A percentile compares a stretch with the other conserved stretches of the same genome.
phyloP scores from a whole-genome alignment of 1,140 invertebrate genomes.

The Pogonus chalceus region DNA sequence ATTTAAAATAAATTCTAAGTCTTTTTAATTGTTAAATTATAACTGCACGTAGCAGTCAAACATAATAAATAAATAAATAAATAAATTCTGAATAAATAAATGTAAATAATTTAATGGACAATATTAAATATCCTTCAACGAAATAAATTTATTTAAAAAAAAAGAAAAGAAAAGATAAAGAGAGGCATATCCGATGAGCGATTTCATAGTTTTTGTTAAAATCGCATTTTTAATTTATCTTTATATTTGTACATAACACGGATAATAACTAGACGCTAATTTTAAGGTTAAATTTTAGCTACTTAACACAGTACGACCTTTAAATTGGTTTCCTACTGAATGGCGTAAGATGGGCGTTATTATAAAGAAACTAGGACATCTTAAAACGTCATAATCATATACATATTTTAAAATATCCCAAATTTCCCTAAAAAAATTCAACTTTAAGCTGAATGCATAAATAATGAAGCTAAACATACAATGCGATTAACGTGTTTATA shows the following conservation, averaged over 20 bases:
- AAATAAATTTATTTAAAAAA: too few relatives aligned
- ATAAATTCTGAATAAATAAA: too few relatives aligned
- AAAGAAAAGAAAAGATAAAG: background rate
- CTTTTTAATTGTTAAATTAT: too few relatives aligned
- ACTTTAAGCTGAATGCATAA: conserved; percentile 7
- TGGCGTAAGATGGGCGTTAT: too few relatives aligned
- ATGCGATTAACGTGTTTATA: background rate
- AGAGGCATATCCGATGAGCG: background rate
- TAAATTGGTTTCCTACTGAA: conserved; percentile 17
- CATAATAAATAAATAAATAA: too few relatives aligned
- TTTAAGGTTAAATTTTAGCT: background rate
- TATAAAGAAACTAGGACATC: conserved; percentile 13
- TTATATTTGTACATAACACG: conserved; percentile 7
- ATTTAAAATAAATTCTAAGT: too few relatives aligned
- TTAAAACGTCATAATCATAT: background rate
- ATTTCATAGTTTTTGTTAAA: background rate
- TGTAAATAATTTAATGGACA: too few relatives aligned
- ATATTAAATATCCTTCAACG: too few relatives aligned
- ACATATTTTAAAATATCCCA: conserved; percentile 18
- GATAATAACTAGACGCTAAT: background rate
- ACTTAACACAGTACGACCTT: too few relatives aligned
- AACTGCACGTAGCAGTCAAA: too few relatives aligned
- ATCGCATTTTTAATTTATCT: too few relatives aligned
- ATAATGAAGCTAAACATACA: background rate
- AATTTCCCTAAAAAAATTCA: conserved; percentile 15